Conservation (phyloP, 2,888 invertebrate genomes). For the Tyria jacobaeae region DNA sequence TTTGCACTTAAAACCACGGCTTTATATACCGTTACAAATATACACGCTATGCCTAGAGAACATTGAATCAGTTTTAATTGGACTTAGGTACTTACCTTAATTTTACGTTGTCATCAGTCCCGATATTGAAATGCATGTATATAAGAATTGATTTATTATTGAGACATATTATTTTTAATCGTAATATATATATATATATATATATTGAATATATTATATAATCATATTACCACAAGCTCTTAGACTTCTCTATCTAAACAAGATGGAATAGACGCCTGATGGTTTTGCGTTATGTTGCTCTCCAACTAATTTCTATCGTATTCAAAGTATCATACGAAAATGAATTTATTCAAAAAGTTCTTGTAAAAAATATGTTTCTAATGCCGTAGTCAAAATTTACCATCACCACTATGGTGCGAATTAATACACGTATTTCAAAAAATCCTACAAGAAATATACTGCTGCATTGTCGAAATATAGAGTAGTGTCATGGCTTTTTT, state of each 20-base stretch:
- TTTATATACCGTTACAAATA: slow-evolving; percentile 46
- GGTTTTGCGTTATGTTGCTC: neutral
- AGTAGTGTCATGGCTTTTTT: neutral
- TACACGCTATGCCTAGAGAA: slow-evolving; percentile 40
- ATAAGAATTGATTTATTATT: no score
- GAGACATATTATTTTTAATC: no score
- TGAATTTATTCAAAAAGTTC: neutral
- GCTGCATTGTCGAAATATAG: neutral
- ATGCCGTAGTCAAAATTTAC: neutral
- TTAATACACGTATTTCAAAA: no score
- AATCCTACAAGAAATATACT: neutral
- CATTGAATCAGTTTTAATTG: no score
- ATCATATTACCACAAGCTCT: neutral
- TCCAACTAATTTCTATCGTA: neutral
- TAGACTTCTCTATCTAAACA: neutral
- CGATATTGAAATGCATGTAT: no score
- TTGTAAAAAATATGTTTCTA: no score
- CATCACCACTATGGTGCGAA: no score
- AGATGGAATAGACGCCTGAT: neutral
- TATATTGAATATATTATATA: neutral
- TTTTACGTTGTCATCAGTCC: no score
- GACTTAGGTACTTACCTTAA: no score
- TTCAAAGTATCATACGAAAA: neutral
- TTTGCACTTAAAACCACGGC: slow-evolving; percentile 43
- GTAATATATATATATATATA: no score